Evolutionary conservation across 2,888 invertebrate genomes (phyloP), one percentile per base, ranked within the genome.

Genomic region (Melieria picta): DNA sequence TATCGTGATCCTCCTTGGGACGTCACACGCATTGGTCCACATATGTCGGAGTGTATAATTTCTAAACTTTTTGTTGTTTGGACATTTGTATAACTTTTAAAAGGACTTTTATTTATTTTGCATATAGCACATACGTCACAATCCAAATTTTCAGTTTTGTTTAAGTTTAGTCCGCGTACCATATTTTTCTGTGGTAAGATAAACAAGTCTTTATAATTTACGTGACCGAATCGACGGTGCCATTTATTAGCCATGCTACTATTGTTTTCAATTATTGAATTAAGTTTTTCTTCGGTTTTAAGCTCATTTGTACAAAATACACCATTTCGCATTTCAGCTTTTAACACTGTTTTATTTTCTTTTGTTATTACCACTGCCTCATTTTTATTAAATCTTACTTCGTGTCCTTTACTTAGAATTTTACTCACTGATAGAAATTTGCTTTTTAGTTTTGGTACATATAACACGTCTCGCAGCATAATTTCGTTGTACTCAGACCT

Each of bases 1-100:
- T 63, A 74, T 46, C 55, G 48, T 4, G 71, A 50, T 6, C 71
- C 71, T 47, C 68, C 66, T 45, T 65, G 43, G 42, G 72, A 72
- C n/a, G 11, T 9, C 7, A 16, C 43, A 9, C 70, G 65, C 6
- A 72, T 71, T 3, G 74, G 74, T 1, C 73, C 71, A 42, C 74
- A 75, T 7, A 75, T 65, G 47, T 75, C 71, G 3, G 68, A 52
- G 52, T 69, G 71, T n/a, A 72, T 69, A 61, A 75, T 46, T 30
- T 74, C 60, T n/a, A 75, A 50, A 11, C 65, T 45, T 10, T 70
- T 58, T 11, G 48, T 56, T 5, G 71, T 50, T 58, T 63, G 16
- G 5, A 52, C 52, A 9, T 63, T 56, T 5, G 68, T 69, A 9
- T 57, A 48, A 7, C 50, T 47, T 16, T 63, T 64, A 47, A 74